Percentiles rank a stretch among this genome's conserved stretches.
Conservation (phyloP, 2,888 invertebrate species). For the Himalopsyche tibetana region DNA sequence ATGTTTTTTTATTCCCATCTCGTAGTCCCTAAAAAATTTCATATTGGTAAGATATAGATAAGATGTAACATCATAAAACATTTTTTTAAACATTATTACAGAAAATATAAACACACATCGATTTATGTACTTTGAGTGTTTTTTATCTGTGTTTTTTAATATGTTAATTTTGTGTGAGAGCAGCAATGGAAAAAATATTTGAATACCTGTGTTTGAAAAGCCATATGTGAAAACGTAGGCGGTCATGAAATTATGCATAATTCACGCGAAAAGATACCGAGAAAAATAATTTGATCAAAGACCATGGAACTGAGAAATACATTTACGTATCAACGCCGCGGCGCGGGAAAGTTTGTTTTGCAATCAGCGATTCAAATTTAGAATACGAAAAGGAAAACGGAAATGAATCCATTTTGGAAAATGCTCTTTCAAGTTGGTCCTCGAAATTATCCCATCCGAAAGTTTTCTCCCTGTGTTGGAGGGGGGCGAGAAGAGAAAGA, state of each 20-base stretch:
- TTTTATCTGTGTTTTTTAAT: not conserved
- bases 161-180: not conserved
- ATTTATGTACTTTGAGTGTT: too few relatives aligned
- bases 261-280: slow-evolving; percentile 7
- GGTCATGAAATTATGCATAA: not conserved
- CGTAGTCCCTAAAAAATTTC: too few relatives aligned
- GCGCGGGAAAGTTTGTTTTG: slow-evolving; percentile 50
- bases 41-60: too few relatives aligned
- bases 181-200: not conserved
- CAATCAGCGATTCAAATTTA: slow-evolving; percentile 54
- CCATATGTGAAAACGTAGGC: slow-evolving; percentile 3
- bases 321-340: slow-evolving; percentile 22
- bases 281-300: slow-evolving; percentile 24
- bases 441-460: slow-evolving; percentile 58
- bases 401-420: slow-evolving; percentile 63
- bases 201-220: not conserved
- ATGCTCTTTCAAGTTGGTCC: slow-evolving; percentile 50
- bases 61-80: too few relatives aligned
- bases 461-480: slow-evolving; percentile 53
- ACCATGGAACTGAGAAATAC: slow-evolving; percentile 5
- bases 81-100: too few relatives aligned
- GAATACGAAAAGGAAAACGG: slow-evolving; percentile 43
- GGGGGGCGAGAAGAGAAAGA: slow-evolving; percentile 4
- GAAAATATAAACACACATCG: too few relatives aligned
- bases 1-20: too few relatives aligned